A percentile compares a stretch with the other conserved stretches of the same genome.
phyloP scores from a whole-genome alignment of 2,797 vertebrate species.

The Buceros bicornis region DNA sequence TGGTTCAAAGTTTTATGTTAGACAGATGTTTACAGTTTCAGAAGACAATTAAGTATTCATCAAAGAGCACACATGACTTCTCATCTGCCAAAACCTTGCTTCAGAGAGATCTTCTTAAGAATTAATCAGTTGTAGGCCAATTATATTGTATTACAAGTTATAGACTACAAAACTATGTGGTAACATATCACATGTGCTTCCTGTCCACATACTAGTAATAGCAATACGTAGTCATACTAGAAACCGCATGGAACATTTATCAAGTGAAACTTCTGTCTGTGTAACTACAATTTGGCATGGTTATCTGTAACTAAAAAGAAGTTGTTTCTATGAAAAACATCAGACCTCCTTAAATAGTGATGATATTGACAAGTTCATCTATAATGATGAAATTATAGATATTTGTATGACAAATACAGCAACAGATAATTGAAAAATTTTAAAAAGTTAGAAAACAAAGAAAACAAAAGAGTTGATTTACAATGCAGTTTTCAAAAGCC shows the following conservation, averaged over 20 bases:
- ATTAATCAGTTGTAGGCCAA: neutral
- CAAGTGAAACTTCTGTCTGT: neutral
- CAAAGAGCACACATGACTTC: neutral
- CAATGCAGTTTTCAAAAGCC: neutral
- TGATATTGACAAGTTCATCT: neutral
- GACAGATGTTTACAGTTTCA: neutral
- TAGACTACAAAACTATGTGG: neutral
- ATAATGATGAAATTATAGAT: neutral
- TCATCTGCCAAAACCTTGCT: neutral
- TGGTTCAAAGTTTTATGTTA: neutral
- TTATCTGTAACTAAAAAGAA: neutral
- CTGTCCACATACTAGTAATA: neutral
- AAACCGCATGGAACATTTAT: neutral
- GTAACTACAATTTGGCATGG: neutral
- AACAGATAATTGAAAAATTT: neutral
- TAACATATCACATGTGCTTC: neutral
- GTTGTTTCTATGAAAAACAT: neutral
- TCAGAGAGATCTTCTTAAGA: neutral
- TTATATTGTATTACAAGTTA: neutral
- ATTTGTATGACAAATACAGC: neutral
- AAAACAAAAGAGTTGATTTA: neutral
- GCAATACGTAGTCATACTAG: neutral
- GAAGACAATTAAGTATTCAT: neutral
- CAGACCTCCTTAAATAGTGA: neutral
- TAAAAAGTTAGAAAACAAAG: slow-evolving; percentile 2